These are phyloP conservation scores for Ariolimax columbianus DNA, from an alignment of 2,888 invertebrate species.

Conservation along the genomic window DNA sequence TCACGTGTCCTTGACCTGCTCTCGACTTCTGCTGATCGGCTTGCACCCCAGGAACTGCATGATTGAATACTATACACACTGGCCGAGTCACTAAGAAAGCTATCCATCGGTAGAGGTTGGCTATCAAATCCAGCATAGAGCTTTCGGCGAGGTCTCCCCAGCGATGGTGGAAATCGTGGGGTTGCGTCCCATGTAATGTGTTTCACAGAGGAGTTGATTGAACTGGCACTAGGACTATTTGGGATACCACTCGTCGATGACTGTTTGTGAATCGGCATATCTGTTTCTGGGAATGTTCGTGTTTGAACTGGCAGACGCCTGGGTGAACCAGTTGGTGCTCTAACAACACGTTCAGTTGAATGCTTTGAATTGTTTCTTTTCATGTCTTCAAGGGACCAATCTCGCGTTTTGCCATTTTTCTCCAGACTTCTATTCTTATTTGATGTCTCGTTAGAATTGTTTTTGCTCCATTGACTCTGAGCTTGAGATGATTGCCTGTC, in stretches of 20 bases:
- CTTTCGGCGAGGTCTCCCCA: conserved; percentile 39
- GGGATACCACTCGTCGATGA: neutral
- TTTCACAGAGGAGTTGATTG: neutral
- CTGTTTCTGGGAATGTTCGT: neutral
- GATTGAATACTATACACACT: conserved; percentile 28
- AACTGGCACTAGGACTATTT: neutral
- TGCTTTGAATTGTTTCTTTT: neutral
- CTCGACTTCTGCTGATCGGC: conserved; percentile 39
- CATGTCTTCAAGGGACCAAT: neutral
- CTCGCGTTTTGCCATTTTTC: neutral
- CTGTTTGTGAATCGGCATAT: neutral
- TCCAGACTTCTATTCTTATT: neutral
- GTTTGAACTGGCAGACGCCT: neutral
- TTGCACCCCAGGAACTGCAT: conserved; percentile 16
- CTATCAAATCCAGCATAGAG: conserved; percentile 48
- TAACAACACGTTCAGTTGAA: neutral
- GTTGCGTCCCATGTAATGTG: neutral
- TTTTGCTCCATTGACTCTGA: neutral
- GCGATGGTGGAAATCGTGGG: conserved; percentile 36
- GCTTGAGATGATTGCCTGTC: neutral
- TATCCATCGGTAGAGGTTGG: conserved; percentile 49
- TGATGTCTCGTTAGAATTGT: neutral
- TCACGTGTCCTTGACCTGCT: neutral
- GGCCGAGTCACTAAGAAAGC: conserved; percentile 39
- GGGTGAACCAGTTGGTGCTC: neutral